These are phyloP conservation scores for Apamea anceps DNA, from an alignment of 2,888 invertebrate genomes.

Conservation along the genomic window DNA sequence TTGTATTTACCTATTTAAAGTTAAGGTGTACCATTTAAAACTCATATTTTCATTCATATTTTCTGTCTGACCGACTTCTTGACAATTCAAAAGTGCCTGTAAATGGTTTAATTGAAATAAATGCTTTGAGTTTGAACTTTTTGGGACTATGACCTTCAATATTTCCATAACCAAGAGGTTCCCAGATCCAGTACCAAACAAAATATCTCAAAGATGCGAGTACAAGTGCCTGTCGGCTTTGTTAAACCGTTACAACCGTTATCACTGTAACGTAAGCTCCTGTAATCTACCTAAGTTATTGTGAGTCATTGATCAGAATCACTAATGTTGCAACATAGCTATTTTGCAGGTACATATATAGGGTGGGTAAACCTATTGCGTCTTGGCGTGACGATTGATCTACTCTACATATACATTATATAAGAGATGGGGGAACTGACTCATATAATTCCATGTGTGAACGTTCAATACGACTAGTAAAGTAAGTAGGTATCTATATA, in stretches of 20 bases:
- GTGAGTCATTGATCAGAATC: neutral
- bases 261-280: neutral
- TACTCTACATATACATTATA: neutral
- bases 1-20: neutral
- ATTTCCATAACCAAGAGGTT: neutral
- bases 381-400: conserved; percentile 6
- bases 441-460: conserved; percentile 10
- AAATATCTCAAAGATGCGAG: neutral
- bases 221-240: neutral
- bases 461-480: neutral
- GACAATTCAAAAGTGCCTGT: too few species aligned
- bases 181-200: too few species aligned
- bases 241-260: neutral
- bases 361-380: neutral
- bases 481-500: neutral
- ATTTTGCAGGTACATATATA: neutral
- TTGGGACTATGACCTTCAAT: neutral
- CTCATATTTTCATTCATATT: too few species aligned
- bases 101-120: too few species aligned
- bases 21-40: too few species aligned
- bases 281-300: neutral
- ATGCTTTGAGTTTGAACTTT: too few species aligned
- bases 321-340: neutral
- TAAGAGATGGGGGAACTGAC: conserved; percentile 1
- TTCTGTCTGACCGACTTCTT: too few species aligned